Evolutionary conservation across 2,113 vertebrate genomes (phyloP), one percentile per base, ranked within the genome.

Genomic region (Microtus richardsoni): DNA sequence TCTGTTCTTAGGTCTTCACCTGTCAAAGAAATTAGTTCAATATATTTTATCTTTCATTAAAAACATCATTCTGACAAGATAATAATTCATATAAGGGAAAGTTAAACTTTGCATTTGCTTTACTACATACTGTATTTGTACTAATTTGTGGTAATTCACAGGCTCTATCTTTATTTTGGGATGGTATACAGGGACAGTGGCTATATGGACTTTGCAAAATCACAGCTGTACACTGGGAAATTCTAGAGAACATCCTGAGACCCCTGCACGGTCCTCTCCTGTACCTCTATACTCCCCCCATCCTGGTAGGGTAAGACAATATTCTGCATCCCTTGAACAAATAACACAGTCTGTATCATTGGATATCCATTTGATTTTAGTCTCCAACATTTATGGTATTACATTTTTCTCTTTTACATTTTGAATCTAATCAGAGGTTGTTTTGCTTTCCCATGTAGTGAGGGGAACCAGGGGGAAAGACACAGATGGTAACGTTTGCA

Each of bases 401-500:
- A 97, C 94, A 93, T 82, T 82, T 75, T 30, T 62, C n/a, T 41
- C 73, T 78, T 60, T 66, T 47, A 9, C 28, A 44, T 91, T 95
- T 83, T 54, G 36, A 92, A 2, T 93, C 77, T 82, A 93, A 96
- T 90, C 85, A 91, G 90, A 95, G 73, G 54, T 93, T 82, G 88
- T 88, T 80, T 88, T 70, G 73, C 60, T 70, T 85, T 10, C 39
- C 60, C 44, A 4, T 71, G 83, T 93, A 74, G 75, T 94, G 41
- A 80, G 93, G 79, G 75, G 9, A 22, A 12, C 19, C 85, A 74
- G n/a, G 88, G 66, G 12, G 13, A n/a, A 70, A 92, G 89, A 97
- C 89, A 96, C 89, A 98, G 96, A 98, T 97, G 88, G 97, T 68
- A 97, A 17, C 71, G 0, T 92, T 93, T 96, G 86, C 89, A 96